Evolutionary conservation across 35 echinoderm and acorn worm species (phyloP).

Genomic region (Ophiothrix spiculata): DNA sequence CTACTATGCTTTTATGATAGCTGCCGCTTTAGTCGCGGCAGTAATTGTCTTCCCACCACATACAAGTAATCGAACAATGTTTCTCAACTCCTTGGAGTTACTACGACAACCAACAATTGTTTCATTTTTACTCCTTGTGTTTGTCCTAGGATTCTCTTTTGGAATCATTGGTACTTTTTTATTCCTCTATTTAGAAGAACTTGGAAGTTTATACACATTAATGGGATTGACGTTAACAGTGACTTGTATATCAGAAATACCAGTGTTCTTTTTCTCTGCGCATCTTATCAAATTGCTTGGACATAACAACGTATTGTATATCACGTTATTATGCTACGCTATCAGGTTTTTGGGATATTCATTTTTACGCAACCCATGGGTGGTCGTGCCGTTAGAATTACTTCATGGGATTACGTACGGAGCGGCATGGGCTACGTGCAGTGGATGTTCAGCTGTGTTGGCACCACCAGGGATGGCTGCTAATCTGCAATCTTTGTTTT

Average conservation of each 20-base stretch:
- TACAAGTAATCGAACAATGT: slow-evolving; percentile 18
- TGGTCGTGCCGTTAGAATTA: slow-evolving; percentile 84
- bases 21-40: background rate
- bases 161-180: slow-evolving; percentile 77
- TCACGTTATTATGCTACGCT: slow-evolving; percentile 68
- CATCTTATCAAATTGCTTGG: slow-evolving; percentile 58
- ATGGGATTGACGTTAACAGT: slow-evolving; percentile 89
- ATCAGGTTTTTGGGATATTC: slow-evolving; percentile 77
- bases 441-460: slow-evolving; percentile 64
- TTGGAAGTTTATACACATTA: slow-evolving; percentile 51
- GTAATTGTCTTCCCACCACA: slow-evolving; percentile 42
- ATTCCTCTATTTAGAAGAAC: slow-evolving; percentile 79
- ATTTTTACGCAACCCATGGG: slow-evolving; percentile 59
- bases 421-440: slow-evolving; percentile 81
- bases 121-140: slow-evolving; percentile 57
- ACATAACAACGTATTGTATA: slow-evolving; percentile 55
- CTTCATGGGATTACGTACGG: slow-evolving; percentile 96
- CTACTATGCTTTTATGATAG: slow-evolving; percentile 29
- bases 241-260: slow-evolving; percentile 70
- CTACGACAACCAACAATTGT: slow-evolving; percentile 38
- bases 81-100: slow-evolving; percentile 17
- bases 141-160: slow-evolving; percentile 80
- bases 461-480: slow-evolving; percentile 86
- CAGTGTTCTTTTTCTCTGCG: slow-evolving; percentile 78
- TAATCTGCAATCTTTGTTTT: slow-evolving; percentile 69